phyloP scores from a whole-genome alignment of 53 echinoderm and acorn worm species.

The Hippasteria phrygiana region DNA sequence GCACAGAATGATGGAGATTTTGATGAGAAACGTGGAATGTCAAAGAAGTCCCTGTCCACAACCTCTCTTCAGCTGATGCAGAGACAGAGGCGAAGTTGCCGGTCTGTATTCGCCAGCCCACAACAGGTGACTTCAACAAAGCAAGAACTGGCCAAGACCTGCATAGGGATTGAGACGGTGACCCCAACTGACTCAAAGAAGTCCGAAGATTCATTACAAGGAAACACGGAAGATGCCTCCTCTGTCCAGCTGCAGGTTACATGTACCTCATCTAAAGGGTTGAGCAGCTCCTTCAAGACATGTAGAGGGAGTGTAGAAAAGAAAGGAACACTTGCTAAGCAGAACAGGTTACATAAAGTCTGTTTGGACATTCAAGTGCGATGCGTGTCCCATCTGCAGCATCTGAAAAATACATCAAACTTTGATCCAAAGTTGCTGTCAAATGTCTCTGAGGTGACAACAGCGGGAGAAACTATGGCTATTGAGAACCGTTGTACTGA shows the following conservation, averaged over 20 bases:
- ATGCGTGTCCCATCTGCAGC: conserved; percentile 7
- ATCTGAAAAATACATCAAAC: not conserved
- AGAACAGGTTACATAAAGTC: conserved; percentile 32
- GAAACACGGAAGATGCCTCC: not conserved
- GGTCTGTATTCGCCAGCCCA: not conserved
- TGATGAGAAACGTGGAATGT: too few species aligned
- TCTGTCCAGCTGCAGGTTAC: not conserved
- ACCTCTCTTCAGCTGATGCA: too few species aligned
- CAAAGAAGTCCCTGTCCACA: too few species aligned
- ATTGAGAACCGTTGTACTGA: not conserved
- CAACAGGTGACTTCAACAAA: not conserved
- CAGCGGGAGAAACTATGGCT: not conserved
- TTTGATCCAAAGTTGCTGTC: not conserved
- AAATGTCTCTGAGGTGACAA: not conserved
- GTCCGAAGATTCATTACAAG: not conserved
- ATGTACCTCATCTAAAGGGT: not conserved
- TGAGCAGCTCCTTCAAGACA: not conserved
- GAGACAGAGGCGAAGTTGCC: not conserved
- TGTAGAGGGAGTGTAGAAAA: not conserved
- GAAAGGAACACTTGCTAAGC: not conserved
- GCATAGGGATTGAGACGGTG: not conserved
- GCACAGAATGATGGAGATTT: too few species aligned
- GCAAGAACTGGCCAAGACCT: not conserved
- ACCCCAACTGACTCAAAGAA: not conserved
- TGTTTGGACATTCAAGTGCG: conserved; percentile 29